Conservation (phyloP, 2,888 invertebrate genomes). For the Limnephilus rhombicus region DNA sequence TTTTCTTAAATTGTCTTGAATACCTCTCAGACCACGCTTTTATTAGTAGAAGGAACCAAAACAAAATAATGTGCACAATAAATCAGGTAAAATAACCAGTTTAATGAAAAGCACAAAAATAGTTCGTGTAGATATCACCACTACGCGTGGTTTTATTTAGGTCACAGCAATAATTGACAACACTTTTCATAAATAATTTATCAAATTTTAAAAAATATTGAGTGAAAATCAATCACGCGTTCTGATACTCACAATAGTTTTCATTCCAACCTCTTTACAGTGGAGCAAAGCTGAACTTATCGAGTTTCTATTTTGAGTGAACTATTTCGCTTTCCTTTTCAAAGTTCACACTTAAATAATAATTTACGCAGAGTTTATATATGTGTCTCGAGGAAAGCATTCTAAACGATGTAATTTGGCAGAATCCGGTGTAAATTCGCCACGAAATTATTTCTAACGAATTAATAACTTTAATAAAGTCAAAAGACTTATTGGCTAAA, state of each 20-base stretch:
- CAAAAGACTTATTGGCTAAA: neutral
- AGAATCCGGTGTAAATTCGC: neutral
- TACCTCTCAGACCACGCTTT: too few species aligned
- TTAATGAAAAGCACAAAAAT: neutral
- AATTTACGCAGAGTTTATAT: neutral
- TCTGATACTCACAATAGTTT: neutral
- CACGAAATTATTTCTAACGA: neutral
- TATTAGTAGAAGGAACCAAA: neutral
- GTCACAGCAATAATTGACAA: neutral
- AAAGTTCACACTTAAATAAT: neutral
- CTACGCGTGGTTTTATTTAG: neutral
- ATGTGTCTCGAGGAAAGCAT: neutral
- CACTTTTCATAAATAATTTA: neutral
- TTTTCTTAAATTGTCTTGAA: neutral
- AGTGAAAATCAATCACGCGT: neutral
- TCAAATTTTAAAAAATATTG: neutral
- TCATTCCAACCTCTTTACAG: neutral
- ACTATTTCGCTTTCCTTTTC: neutral
- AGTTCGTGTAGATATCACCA: neutral
- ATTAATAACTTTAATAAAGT: slow-evolving; percentile 2
- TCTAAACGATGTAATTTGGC: neutral
- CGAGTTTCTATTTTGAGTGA: neutral
- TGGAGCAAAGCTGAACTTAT: neutral
- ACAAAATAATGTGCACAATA: neutral
- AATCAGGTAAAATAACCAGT: neutral